Base-by-base conservation (phyloP, 30 jellyfish, hydroid and myxozoan genomes). In the Cassiopea andromeda region DNA sequence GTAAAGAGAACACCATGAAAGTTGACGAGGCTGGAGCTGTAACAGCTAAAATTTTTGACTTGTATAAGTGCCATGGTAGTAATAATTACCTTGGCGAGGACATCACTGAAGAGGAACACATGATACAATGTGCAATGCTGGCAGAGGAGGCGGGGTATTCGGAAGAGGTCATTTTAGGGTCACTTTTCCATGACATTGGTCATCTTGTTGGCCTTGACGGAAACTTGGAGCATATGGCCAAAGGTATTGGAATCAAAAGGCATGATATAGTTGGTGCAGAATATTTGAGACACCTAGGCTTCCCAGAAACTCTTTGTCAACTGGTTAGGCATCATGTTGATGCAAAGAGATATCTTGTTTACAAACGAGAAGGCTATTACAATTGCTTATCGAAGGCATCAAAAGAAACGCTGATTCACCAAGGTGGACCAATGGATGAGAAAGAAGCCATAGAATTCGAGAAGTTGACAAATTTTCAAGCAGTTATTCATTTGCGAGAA, bases 111-210 rank as follows among this genome's bases (percentile, higher is more conserved):
- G 80, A 76, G 64, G 92, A 90, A 7, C 97, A 90, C 81, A 90
- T 90, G 97, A 90, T 77, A 46, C 97, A 90, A 70, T 90, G 97
- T 68, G 97, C 97, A 9, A 90, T 90, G 97, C 86, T 90, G 60
- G 97, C 97, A n/a, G 97, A 90, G 44, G 76, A 67, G 44, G 92
- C 75, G 3, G 97, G 97, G 66, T 83, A 90, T 66, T 48, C 87
- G 1, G 80, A 83, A 7, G 97, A 90, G 77, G 97, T 90, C 69
- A 90, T 90, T 38, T 69, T 90, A 67, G 97, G 92, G 45, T 87
- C 97, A 9, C 77, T 90, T 47, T 90, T 90, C 69, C 97, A 90
- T 61, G 97, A 90, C 81, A 83, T 90, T 13, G 97, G 97, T 17
- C 97, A 90, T 49, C 93, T 90, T 82, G 60, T 90, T 7, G 97